Evolutionary conservation across 1,140 invertebrate genomes (phyloP), one percentile per base, ranked within the genome.

Genomic region (Drosophila teissieri): DNA sequence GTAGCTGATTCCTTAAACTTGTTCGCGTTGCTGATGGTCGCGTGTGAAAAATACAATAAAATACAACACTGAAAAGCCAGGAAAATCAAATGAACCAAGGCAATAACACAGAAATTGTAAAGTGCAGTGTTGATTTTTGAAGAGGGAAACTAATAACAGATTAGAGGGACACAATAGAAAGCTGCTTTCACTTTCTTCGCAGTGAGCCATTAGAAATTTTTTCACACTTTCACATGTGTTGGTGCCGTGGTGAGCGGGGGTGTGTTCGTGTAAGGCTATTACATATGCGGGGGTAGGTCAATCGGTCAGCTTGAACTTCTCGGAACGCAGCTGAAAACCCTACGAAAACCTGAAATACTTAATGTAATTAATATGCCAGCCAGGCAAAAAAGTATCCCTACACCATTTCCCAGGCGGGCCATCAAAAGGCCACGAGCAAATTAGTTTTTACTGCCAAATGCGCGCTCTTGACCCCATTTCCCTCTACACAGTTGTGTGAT

Each of bases 281-380:
- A 83, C 84, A 88, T 86, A 88, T 88, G 83, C 72, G 84, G 80
- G 84, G 80, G 79, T 88, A 88, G 84, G 84, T 84, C 84, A 89
- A 89, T 89, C 68, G 84, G 80, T 89, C 80, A 88, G 84, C 48
- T 45, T 46, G 24, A 45, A 27, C 24, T 42, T 19, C 34, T 40
- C 15, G 1, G 31, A 34, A 15, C 24, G 10, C 31, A 31, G 22
- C 31, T 22, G 2, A 12, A 48, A 56, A 45, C 10, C 10, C 24
- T 15, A n/a, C 22, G 3, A 36, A 22, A 17, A 36, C 42, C 5
- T 34, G 24, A 12, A 12, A 11, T 78, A 63, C 37, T 57, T 63
- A 40, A 42, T 54, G 52, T 73, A 64, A 57, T 54, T 68, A 54
- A 73, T 37, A 45, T 61, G 55, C 56, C 62, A 39, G 60, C 27